phyloP scores from a whole-genome alignment of 2,888 invertebrate genomes.

The Napeogenes sylphis region DNA sequence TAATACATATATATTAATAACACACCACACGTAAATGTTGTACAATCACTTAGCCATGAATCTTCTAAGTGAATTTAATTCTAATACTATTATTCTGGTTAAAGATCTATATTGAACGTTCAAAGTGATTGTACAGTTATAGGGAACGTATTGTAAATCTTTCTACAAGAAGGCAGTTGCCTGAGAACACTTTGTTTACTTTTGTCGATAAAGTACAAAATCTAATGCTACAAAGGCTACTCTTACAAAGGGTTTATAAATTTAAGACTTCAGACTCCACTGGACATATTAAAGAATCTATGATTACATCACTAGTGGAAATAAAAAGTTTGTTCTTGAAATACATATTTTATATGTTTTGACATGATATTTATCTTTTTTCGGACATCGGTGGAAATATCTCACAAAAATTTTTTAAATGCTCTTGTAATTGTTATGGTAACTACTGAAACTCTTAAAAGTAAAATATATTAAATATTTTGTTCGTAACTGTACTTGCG shows the following conservation, averaged over 20 bases:
- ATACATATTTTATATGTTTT: no score
- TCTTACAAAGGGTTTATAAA: constrained; percentile 13
- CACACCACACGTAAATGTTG: no score
- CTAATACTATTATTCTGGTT: constrained; percentile 2
- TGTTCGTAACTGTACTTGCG: constrained; percentile 15
- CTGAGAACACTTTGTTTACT: constrained; percentile 40
- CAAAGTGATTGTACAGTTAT: constrained; percentile 13
- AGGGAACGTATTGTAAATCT: constrained; percentile 29
- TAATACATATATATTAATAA: no score
- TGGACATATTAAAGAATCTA: constrained; percentile 10
- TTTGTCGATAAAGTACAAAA: constrained; percentile 31
- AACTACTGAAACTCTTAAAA: not conserved
- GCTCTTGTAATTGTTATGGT: no score
- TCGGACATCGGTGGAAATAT: no score
- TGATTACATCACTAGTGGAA: constrained; percentile 6
- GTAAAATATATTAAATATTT: constrained; percentile 13
- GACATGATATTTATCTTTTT: no score
- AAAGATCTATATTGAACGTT: not conserved
- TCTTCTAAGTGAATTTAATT: not conserved
- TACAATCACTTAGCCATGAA: no score
- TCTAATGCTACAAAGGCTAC: constrained; percentile 26
- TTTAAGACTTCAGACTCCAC: constrained; percentile 15
- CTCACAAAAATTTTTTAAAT: no score
- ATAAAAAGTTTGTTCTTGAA: no score
- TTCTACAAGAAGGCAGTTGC: constrained; percentile 45